Evolutionary conservation across 2,113 vertebrate species (phyloP).

Genomic region (Psophia crepitans): DNA sequence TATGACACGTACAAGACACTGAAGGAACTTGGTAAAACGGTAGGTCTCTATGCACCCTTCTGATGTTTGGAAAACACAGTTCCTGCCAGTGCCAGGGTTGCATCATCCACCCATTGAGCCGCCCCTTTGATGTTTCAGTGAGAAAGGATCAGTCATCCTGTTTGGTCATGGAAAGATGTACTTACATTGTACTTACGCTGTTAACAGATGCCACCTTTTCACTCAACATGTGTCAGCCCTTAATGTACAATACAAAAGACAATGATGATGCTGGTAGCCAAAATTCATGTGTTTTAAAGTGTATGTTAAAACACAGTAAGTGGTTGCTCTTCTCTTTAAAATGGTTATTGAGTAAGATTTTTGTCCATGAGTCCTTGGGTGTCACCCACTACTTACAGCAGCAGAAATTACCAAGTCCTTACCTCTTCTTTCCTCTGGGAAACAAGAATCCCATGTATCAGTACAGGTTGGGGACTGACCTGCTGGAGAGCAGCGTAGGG

Average conservation of each 20-base stretch:
- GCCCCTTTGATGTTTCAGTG: background rate
- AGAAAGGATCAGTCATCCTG: background rate
- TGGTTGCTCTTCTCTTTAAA: background rate
- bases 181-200: background rate
- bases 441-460: no score
- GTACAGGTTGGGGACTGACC: no score
- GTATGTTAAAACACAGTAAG: background rate
- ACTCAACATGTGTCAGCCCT: background rate
- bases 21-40: conserved; percentile 74
- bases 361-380: background rate
- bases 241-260: background rate
- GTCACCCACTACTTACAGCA: background rate
- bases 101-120: background rate
- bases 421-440: no score
- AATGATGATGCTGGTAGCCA: background rate
- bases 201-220: background rate
- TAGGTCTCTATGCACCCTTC: conserved; percentile 28
- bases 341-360: background rate
- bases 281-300: background rate
- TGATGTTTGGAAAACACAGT: background rate
- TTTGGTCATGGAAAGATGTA: background rate
- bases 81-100: background rate
- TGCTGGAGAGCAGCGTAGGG: no score
- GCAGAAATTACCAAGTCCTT: background rate
- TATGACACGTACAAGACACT: conserved; percentile 68